Evolutionary conservation across 2,888 invertebrate genomes (phyloP).

Genomic region (Apeira syringaria): DNA sequence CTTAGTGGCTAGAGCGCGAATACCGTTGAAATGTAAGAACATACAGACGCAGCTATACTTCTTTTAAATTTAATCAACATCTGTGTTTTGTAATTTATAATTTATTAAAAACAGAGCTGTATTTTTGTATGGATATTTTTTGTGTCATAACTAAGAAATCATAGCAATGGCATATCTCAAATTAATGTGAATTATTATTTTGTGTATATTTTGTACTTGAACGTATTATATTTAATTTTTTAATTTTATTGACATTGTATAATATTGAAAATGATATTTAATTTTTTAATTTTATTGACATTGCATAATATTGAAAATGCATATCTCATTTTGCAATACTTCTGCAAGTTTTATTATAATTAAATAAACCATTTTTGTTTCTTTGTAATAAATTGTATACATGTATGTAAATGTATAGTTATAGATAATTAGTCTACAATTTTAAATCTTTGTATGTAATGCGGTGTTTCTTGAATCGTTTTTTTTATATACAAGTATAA

Average conservation of each 20-base stretch:
- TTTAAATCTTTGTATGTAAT: no score
- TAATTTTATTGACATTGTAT: constrained; percentile 1
- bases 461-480: no score
- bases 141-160: constrained; percentile 4
- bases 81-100: neutral
- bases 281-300: neutral
- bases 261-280: neutral
- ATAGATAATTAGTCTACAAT: no score
- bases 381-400: no score
- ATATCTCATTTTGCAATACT: neutral
- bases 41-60: no score
- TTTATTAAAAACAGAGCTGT: constrained; percentile 5
- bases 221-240: neutral
- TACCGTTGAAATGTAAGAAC: no score
- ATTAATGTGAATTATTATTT: neutral
- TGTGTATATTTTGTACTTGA: neutral
- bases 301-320: neutral
- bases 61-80: no score
- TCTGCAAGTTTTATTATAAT: no score
- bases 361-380: no score
- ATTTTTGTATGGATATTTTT: constrained; percentile 15
- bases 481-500: no score
- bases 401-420: no score
- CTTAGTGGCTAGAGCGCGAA: no score
- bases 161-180: neutral